Base-by-base conservation (phyloP, 2,113 vertebrate species). In the Camelus bactrianus region DNA sequence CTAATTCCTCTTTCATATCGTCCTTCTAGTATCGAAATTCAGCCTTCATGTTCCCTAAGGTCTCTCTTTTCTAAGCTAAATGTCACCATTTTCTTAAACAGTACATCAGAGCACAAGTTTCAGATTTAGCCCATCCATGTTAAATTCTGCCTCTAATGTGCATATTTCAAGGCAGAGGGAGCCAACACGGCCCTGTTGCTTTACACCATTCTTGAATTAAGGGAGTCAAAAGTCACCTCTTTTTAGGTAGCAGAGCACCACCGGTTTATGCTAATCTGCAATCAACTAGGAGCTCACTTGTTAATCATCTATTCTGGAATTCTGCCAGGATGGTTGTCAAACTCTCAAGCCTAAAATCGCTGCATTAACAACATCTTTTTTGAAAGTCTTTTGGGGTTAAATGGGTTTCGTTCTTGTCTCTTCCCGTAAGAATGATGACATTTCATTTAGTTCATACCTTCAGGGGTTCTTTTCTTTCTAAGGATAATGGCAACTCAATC, bases 11-110 rank as follows among this genome's bases (percentile, higher is more conserved):
- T 85, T 77, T 84, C 54, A 12, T 60, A n/a, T 16, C 50, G 28
- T 64, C 46, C 17, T 94, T 95, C 85, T 90, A 79, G n/a, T 90
- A 90, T 20, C 86, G 38, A 93, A 90, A 95, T 48, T 90, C 50
- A 52, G 28, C 26, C 83, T 50, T 79, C 38, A 38, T 28, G 20
- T 77, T 84, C 56, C 56, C 26, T 69, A 70, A 22, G 13, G 5
- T 65, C 50, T 90, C 48, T 12, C 48, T 67, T 89, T 81, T 60
- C 58, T 83, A n/a, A 50, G 62, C 24, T 56, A 16, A 89, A 46
- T 70, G 48, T 76, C n/a, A 46, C 56, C 20, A 20, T 69, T 94
- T 91, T 87, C 60, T 91, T 72, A 56, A 65, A 48, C 56, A 26
- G 15, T 65, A 38, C 48, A 11, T 90, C 54, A 32, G 13, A 56